phyloP scores from a whole-genome alignment of 1,140 invertebrate species.

The Batillaria attramentaria region DNA sequence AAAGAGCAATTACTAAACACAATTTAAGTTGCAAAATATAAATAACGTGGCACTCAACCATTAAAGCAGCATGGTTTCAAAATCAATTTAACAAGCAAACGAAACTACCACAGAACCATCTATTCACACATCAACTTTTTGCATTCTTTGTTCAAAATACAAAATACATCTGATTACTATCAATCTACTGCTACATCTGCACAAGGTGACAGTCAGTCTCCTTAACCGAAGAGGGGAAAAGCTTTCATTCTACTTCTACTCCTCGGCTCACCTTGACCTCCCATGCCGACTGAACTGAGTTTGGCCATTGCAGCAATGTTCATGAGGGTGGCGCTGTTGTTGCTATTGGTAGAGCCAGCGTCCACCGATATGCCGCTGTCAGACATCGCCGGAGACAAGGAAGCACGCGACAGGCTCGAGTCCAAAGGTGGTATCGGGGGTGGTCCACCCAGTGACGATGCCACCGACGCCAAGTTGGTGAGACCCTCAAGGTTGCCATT shows the following conservation, averaged over 20 bases:
- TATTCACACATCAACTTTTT: not conserved
- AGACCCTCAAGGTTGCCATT: conserved; percentile 17
- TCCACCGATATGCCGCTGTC: conserved; percentile 73
- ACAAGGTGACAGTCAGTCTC: too few species aligned
- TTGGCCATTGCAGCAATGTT: conserved; percentile 91
- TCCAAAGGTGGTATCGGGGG: conserved; percentile 32
- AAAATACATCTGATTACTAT: too few species aligned
- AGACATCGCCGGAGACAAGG: conserved; percentile 58
- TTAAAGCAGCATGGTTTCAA: too few species aligned
- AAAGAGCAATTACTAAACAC: too few species aligned
- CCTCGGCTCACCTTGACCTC: not conserved
- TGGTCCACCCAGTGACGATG: conserved; percentile 33
- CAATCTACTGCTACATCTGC: too few species aligned
- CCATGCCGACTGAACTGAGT: conserved; percentile 75
- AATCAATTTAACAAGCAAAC: too few species aligned
- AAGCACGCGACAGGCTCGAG: conserved; percentile 56
- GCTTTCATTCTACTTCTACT: too few species aligned
- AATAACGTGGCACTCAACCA: too few species aligned
- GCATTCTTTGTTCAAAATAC: too few species aligned
- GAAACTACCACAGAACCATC: too few species aligned
- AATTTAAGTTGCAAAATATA: too few species aligned
- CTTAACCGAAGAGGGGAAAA: too few species aligned
- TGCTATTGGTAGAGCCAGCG: conserved; percentile 78
- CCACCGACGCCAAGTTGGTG: conserved; percentile 28
- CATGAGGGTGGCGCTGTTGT: conserved; percentile 81